Evolutionary conservation across 2,797 vertebrate species (phyloP).

Genomic region (Halcyon badia): DNA sequence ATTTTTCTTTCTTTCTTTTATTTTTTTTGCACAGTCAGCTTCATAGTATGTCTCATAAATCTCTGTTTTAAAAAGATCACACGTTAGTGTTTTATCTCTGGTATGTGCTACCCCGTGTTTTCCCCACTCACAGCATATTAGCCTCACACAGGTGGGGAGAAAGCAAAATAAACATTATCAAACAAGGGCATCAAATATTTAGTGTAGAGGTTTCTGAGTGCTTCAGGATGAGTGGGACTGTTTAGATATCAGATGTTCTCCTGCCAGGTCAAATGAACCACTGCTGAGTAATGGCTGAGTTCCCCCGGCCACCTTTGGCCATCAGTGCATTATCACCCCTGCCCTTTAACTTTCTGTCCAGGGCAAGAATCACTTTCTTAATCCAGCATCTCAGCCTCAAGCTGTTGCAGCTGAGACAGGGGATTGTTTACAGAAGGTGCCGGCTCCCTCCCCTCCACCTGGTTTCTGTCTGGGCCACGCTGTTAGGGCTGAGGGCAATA

Average conservation of each 20-base stretch:
- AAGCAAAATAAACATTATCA: conserved; percentile 61
- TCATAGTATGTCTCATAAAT: conserved; percentile 19
- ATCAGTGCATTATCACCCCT: conserved; percentile 69
- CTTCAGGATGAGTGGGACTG: conserved; percentile 66
- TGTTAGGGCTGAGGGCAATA: conserved; percentile 72
- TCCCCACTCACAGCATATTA: not conserved
- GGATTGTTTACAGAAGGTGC: conserved; percentile 79
- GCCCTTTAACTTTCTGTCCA: conserved; percentile 76
- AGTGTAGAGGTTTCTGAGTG: conserved; percentile 70
- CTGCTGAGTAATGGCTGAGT: conserved; percentile 73
- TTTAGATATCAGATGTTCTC: conserved; percentile 82
- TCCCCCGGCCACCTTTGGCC: conserved; percentile 69
- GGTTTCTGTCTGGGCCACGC: conserved; percentile 81
- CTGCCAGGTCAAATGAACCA: conserved; percentile 74
- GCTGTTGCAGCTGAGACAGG: conserved; percentile 62
- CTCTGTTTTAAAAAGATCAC: not conserved
- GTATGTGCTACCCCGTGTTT: conserved; percentile 47
- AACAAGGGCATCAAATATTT: conserved; percentile 77
- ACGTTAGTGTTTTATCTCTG: conserved; percentile 11
- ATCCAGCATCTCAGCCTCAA: conserved; percentile 66
- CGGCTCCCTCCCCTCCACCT: conserved; percentile 75
- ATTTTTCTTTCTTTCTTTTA: not conserved
- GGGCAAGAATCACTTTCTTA: conserved; percentile 72
- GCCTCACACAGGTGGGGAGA: conserved; percentile 41
- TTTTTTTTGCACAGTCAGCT: not conserved